These are phyloP conservation scores for Schizothorax lantsangensis DNA, from an alignment of 2,797 vertebrate species.

Conservation along the genomic window DNA sequence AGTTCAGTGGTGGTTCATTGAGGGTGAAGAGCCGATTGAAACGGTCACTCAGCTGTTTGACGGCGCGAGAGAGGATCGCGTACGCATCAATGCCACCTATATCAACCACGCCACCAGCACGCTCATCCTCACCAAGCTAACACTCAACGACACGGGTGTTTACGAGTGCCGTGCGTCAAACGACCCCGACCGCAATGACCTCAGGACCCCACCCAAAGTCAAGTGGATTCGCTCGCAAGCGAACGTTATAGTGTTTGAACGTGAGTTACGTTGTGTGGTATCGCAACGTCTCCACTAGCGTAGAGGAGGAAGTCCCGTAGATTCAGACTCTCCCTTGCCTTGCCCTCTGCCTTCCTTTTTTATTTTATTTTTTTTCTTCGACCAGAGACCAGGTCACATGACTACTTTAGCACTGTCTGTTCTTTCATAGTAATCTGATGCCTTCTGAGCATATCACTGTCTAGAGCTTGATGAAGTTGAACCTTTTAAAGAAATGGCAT, in stretches of 20 bases:
- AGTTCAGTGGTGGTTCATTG: slow-evolving; percentile 94
- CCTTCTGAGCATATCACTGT: slow-evolving; percentile 53
- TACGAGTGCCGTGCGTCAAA: slow-evolving; percentile 97
- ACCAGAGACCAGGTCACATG: slow-evolving; percentile 38
- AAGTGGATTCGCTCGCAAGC: slow-evolving; percentile 98
- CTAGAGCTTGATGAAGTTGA: slow-evolving; percentile 7
- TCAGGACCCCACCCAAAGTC: slow-evolving; percentile 91
- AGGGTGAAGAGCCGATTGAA: slow-evolving; percentile 83
- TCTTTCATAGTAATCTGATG: slow-evolving; percentile 60
- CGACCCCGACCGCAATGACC: slow-evolving; percentile 93
- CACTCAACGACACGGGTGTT: slow-evolving; percentile 83
- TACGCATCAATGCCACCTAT: slow-evolving; percentile 90
- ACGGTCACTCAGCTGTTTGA: slow-evolving; percentile 88
- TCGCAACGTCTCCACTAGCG: slow-evolving; percentile 57
- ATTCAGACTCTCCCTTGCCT: slow-evolving; percentile 56
- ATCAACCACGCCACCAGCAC: slow-evolving; percentile 86
- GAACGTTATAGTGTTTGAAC: slow-evolving; percentile 91
- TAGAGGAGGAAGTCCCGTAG: slow-evolving; percentile 68
- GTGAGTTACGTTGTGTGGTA: slow-evolving; percentile 86
- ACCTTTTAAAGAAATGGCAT: slow-evolving; percentile 21
- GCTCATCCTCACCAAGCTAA: slow-evolving; percentile 83
- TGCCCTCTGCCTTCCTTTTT: slow-evolving; percentile 61
- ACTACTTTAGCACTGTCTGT: slow-evolving; percentile 48
- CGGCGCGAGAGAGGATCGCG: slow-evolving; percentile 84
- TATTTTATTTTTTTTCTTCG: slow-evolving; percentile 19